Base-by-base conservation (phyloP, 2,888 invertebrate species). In the Capitulum mitella region DNA sequence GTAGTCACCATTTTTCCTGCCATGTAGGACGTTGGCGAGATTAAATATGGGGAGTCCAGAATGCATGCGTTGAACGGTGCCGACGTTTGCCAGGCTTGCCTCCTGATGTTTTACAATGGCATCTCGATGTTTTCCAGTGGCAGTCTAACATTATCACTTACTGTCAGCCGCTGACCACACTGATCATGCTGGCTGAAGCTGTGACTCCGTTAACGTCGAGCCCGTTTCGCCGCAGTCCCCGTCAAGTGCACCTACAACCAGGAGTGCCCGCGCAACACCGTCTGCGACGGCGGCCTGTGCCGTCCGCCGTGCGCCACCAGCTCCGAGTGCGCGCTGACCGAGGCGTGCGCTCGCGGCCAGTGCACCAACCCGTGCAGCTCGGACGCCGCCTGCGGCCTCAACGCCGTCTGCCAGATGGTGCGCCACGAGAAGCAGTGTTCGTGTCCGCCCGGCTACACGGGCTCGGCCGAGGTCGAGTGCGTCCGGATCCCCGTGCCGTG, bases 401-500 rank as follows among this genome's bases (percentile, higher is more conserved):
- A 95, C 85, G 94, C 95, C 0, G 90, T 94, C 79, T 97, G 96
- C 84, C 94, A 94, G 85, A 96, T 96, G 87, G 87, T 95, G 77
- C 95, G 95, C 0, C 96, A 96, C 78, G 94, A 94, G 84, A 96
- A 95, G 84, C 94, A 95, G 86, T 97, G 96, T 83, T 92, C 93
- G 83, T 97, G 96, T 84, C 93, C 94, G 0, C 88, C 91, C 51
- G 94, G 94, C 61, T 95, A 92, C 85, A 93, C 93, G 84, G 95
- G 95, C 77, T 95, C 96, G 86, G 95, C 96, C 74, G 91, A 92
- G 80, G 88, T 94, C 26, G 81, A 82, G 78, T 81, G 81, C 46
- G 80, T 81, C 48, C 77, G 81, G 26, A 80, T 82, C 26, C 82
- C 82, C 12, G 78, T 79, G 40, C 80, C 81, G 61, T 82, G 82